Percentiles rank a stretch among this genome's conserved stretches.
Evolutionary conservation across 2,797 vertebrate genomes (phyloP).

Genomic region (Acanthurus lineatus): DNA sequence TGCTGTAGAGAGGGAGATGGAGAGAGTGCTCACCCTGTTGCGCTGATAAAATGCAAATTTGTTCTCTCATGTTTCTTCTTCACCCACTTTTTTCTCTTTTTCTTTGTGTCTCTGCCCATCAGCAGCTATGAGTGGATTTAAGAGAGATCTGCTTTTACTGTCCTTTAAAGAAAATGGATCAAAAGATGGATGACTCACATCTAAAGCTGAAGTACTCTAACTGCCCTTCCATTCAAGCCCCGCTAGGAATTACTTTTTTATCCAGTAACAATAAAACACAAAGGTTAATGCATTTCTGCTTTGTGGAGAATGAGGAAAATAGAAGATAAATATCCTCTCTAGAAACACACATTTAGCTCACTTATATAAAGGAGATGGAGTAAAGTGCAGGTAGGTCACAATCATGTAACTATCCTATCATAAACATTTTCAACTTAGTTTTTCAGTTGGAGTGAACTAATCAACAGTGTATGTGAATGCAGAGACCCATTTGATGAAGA

Average conservation of each 20-base stretch:
- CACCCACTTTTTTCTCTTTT: neutral
- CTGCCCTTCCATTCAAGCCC: slow-evolving; percentile 1
- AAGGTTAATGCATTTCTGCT: slow-evolving; percentile 23
- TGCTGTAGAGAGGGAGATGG: slow-evolving; percentile 30
- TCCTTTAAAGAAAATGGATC: slow-evolving; percentile 16
- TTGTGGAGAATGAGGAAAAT: slow-evolving; percentile 25
- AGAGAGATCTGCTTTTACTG: slow-evolving; percentile 16
- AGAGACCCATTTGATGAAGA: neutral
- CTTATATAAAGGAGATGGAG: slow-evolving; percentile 9
- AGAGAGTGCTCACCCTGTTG: slow-evolving; percentile 19
- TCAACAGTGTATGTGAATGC: neutral
- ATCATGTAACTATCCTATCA: slow-evolving; percentile 1
- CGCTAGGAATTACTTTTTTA: slow-evolving; percentile 11
- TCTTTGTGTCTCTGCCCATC: neutral
- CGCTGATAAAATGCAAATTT: slow-evolving; percentile 46
- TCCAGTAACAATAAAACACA: slow-evolving; percentile 32
- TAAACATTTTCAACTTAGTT: neutral
- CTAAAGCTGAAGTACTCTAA: slow-evolving; percentile 2
- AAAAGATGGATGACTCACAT: slow-evolving; percentile 17
- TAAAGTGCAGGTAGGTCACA: neutral
- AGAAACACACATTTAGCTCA: neutral
- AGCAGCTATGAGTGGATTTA: slow-evolving; percentile 4
- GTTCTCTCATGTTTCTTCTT: slow-evolving; percentile 19
- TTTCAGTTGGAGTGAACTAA: neutral
- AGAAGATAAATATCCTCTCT: slow-evolving; percentile 27